Percentiles rank a stretch among this genome's conserved stretches.
These are phyloP conservation scores for Meghimatium bilineatum DNA, from an alignment of 2,888 invertebrate species.

Conservation along the genomic window DNA sequence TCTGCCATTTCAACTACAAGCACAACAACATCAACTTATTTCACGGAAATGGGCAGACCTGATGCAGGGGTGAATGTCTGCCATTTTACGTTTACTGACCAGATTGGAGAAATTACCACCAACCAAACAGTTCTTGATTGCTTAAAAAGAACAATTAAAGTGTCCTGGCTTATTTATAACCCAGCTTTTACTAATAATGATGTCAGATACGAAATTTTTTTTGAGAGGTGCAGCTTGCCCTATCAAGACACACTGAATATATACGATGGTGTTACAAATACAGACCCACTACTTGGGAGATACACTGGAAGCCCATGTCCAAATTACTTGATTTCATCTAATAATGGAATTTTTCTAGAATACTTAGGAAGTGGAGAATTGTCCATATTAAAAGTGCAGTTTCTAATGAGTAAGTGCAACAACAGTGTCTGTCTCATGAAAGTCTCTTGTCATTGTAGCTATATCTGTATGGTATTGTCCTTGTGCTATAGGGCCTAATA, in stretches of 20 bases:
- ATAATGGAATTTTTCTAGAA: slow-evolving; percentile 15
- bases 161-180: neutral
- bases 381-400: neutral
- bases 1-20: neutral
- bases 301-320: neutral
- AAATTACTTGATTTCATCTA: neutral
- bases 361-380: neutral
- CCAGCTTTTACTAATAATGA: neutral
- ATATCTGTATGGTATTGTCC: no score
- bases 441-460: neutral
- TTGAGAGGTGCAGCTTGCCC: neutral
- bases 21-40: neutral
- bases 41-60: no score
- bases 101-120: neutral
- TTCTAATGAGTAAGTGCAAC: neutral
- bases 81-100: neutral
- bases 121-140: neutral
- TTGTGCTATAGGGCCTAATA: no score
- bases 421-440: neutral
- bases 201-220: neutral
- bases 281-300: neutral
- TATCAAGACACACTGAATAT: slow-evolving; percentile 4
- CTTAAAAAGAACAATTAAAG: neutral
- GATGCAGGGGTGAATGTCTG: neutral
- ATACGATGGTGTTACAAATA: slow-evolving; percentile 7